Evolutionary conservation across 2,113 vertebrate genomes (phyloP), one percentile per base, ranked within the genome.

Genomic region (Sebastes schlegelii): DNA sequence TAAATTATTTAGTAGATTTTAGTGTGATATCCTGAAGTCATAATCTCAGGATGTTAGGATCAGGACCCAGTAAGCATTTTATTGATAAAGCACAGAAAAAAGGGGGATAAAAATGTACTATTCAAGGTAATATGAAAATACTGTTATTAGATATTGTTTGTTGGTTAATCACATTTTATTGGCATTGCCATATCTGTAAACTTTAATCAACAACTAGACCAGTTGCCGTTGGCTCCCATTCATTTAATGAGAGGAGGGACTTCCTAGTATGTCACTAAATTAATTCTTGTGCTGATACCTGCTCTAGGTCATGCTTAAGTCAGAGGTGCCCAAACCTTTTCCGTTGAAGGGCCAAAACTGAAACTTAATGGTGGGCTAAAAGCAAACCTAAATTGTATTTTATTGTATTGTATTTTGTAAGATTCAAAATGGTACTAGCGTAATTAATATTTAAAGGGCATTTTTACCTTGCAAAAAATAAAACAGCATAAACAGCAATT

Each of bases 1-100:
- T 57, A 9, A 55, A 74, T 61, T 52, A 78, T 75, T 64, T 43
- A 49, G 17, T 23, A 19, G 11, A 70, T 55, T 55, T 69, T 57
- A 43, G 12, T 40, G 6, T 54, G 21, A 69, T n/a, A 21, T 65
- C 42, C 14, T 51, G 11, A 51, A 13, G 19, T 74, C 52, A 43
- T 62, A 51, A 62, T 62, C 6, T 5, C 9, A 6, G 45, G 46
- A 63, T 42, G 19, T 74, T 17, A 43, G 40, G n/a, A 45, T 45
- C 17, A 74, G 43, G 16, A 46, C n/a, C n/a, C 4, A 71, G 55
- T 48, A 40, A 34, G 23, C 40, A 8, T 51, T 52, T 23, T 3
- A 54, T 43, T 23, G 17, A 14, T 43, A 75, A 74, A 21, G 8
- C 13, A 26, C 26, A 52, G 72, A 49, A 40, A 74, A 74, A 49